A percentile compares a stretch with the other conserved stretches of the same genome.
phyloP scores from a whole-genome alignment of 64 coral and sea anemone genomes.

The Montipora sp. region DNA sequence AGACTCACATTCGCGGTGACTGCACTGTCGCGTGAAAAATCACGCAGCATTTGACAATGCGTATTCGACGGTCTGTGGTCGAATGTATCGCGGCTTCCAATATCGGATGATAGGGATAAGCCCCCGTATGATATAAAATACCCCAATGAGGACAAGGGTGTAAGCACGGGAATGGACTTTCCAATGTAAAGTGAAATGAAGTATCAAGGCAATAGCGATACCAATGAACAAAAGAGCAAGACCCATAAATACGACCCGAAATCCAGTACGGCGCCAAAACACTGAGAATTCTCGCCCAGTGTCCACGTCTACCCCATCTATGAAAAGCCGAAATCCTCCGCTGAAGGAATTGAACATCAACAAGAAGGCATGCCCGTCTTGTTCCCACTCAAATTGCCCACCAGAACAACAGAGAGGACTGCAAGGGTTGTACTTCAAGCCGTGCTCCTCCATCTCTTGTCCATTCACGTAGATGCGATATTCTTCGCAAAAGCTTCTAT shows the following conservation, averaged over 20 bases:
- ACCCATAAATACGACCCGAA: slow-evolving; percentile 77
- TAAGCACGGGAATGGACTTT: slow-evolving; percentile 13
- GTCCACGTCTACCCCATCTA: too few species aligned
- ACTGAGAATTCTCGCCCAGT: slow-evolving; percentile 87
- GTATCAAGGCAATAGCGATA: slow-evolving; percentile 64
- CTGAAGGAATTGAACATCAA: too few species aligned
- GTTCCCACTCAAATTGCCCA: too few species aligned
- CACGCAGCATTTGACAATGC: slow-evolving; percentile 46
- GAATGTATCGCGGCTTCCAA: slow-evolving; percentile 57
- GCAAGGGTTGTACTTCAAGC: too few species aligned
- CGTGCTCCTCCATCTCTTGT: too few species aligned
- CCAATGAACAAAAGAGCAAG: slow-evolving; percentile 73
- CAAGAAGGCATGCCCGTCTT: background rate
- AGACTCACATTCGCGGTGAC: too few species aligned
- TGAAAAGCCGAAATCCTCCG: too few species aligned
- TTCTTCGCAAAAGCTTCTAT: slow-evolving; percentile 71
- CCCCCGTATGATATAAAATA: slow-evolving; percentile 73
- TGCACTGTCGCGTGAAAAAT: background rate
- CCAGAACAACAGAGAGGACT: too few species aligned
- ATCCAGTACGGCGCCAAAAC: slow-evolving; percentile 87
- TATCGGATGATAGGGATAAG: slow-evolving; percentile 82
- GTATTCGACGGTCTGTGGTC: slow-evolving; percentile 36
- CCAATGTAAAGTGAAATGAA: slow-evolving; percentile 56
- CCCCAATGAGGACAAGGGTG: slow-evolving; percentile 68
- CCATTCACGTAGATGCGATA: background rate